phyloP scores from a whole-genome alignment of 2,888 invertebrate species.

The Lydus trimaculatus region DNA sequence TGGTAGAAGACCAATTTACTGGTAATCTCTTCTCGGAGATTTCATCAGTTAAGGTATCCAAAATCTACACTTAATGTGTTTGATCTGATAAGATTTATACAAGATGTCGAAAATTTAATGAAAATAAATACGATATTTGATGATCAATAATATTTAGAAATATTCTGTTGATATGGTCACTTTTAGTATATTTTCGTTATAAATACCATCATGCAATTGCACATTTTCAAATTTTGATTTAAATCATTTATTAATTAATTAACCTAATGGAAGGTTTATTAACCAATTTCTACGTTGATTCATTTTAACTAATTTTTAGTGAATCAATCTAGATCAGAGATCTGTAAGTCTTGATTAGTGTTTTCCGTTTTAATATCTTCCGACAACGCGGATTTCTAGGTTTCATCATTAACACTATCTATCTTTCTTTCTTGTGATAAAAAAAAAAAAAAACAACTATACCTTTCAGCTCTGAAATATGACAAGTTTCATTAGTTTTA shows the following conservation, averaged over 20 bases:
- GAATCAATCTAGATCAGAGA: not conserved
- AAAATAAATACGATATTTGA: not conserved
- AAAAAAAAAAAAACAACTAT: no score
- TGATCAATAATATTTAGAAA: not conserved
- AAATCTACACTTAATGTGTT: slow-evolving; percentile 13
- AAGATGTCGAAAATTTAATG: not conserved
- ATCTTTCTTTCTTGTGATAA: not conserved
- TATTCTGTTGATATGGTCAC: not conserved
- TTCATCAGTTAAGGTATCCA: slow-evolving; percentile 16
- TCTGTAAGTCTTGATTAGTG: not conserved
- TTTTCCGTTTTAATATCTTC: not conserved
- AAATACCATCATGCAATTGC: no score
- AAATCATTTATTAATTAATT: no score
- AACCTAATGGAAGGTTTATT: no score
- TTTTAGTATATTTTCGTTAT: not conserved
- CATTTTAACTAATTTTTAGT: no score
- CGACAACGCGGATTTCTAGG: not conserved
- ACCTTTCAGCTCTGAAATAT: no score
- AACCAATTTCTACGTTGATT: no score
- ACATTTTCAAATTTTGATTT: no score
- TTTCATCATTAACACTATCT: not conserved
- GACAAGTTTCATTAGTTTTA: no score
- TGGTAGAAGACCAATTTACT: slow-evolving; percentile 30
- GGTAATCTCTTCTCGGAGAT: slow-evolving; percentile 32
- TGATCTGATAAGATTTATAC: slow-evolving; percentile 9